Base-by-base conservation (phyloP, 2,113 vertebrate genomes). In the Xyliphius kryptos region DNA sequence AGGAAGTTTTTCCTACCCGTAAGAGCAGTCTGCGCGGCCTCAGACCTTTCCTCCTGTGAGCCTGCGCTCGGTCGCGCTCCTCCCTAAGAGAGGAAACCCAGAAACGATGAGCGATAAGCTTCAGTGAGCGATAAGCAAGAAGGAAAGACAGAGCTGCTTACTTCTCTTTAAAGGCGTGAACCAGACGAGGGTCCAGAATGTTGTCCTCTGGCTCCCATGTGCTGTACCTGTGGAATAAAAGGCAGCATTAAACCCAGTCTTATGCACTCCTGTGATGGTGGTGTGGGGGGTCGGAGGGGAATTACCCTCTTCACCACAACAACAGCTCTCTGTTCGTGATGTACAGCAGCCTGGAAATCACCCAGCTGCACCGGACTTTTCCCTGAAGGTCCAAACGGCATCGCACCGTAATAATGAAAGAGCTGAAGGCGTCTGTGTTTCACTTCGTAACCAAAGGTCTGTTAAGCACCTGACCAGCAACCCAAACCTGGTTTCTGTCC, bases 151-250 rank as follows among this genome's bases (percentile, higher is more conserved):
- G 21, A 46, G 43, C 14, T 44, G 77, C 94, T 95, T 87, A 98
- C 96, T 92, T 95, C 82, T 98, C 94, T 78, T 98, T 95, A 14
- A 95, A 98, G 73, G 94, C 95, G 80, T 95, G 81, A 63, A 99
- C 93, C 53, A 98, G 90, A 61, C 92, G 92, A n/a, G 96, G 96
- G 81, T 98, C 96, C 85, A 99, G 77, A 78, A 99, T 99, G 74
- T 99, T 94, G 61, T 99, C 96, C 70, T 99, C 96, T 3, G 95
- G 95, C 78, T 98, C 96, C 96, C 96, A 99, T 0, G 96, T 97
- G 74, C 94, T 99, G 91, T 97, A 98, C 84, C 96, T 99, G 80
- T 61, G 72, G 68, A 65, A 41, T 37, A 57, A 38, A 72, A 75
- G 12, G 75, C 41, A 66, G 6, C 13, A 46, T 6, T 3, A 46